These are phyloP conservation scores for Pinctada fucata DNA, from an alignment of 2,888 invertebrate genomes.

Conservation along the genomic window DNA sequence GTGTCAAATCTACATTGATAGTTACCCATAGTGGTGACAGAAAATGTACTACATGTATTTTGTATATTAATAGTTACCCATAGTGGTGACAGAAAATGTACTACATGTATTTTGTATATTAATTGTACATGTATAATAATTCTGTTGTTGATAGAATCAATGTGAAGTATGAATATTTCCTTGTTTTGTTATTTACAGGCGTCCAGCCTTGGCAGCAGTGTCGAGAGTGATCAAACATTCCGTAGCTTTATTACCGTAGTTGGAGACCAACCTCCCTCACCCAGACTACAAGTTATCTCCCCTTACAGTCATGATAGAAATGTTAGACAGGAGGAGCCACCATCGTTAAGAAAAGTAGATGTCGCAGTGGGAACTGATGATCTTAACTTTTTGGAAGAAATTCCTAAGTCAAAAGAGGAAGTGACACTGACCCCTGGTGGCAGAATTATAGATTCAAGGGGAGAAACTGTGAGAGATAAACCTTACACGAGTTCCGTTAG, in stretches of 20 bases:
- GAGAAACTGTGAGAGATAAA: not conserved
- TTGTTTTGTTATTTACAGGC: slow-evolving; percentile 30
- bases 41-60: not conserved
- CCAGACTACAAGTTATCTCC: not conserved
- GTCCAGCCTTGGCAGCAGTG: slow-evolving; percentile 51
- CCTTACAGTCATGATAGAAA: not conserved
- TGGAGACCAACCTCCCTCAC: slow-evolving; percentile 7
- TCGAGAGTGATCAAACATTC: slow-evolving; percentile 52
- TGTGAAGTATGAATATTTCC: no score
- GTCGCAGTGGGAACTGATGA: slow-evolving; percentile 31
- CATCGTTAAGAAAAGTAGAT: slow-evolving; percentile 10
- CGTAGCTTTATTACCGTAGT: slow-evolving; percentile 43
- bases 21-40: no score
- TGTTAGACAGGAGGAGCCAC: not conserved
- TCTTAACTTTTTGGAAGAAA: slow-evolving; percentile 11
- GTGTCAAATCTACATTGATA: no score
- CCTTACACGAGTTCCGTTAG: not conserved
- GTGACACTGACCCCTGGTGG: not conserved
- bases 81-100: not conserved
- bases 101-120: not conserved
- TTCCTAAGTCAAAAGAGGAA: not conserved
- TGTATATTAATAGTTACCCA: not conserved
- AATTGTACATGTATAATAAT: not conserved
- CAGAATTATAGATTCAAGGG: slow-evolving; percentile 15
- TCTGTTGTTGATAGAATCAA: no score